Evolutionary conservation across 2,113 vertebrate species (phyloP), one percentile per base, ranked within the genome.

Genomic region (Zapus hudsonius): DNA sequence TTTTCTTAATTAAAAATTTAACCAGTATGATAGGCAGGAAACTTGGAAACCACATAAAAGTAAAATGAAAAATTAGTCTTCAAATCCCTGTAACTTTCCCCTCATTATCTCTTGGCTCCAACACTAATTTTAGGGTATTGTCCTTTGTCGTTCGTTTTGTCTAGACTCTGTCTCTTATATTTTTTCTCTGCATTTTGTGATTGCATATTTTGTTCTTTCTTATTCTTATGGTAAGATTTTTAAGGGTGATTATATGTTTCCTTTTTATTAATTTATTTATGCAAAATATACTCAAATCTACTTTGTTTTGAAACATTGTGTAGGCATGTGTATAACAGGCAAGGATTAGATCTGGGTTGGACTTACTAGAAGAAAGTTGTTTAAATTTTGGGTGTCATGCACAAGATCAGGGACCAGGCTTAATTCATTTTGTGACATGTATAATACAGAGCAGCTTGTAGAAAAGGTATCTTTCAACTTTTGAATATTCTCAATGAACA

Each of bases 1-100:
- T 94, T 94, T 90, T 95, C 74, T 90, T 93, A 78, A 90, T 73
- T 93, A 87, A 87, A 67, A 8, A 59, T 84, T 82, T 87, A 95
- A 63, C 80, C 31, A 47, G 69, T 33, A 36, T 20, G 52, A 87
- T 80, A 93, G 25, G 19, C 61, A 80, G 66, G 90, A 92, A 31
- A 31, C 69, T 92, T 94, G 90, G 27, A 92, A 94, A 90, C 19
- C 13, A 52, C 78, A 64, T 66, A 11, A 89, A 93, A 94, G 31
- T 69, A 20, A 33, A 87, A 92, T 70, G 29, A 38, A 90, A 75
- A 90, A 94, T 33, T n/a, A 87, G 73, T 72, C 23, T 31, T 86
- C 31, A 80, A 8, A 69, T 73, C 33, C 59, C 5, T 70, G 25
- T 11, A 36, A 17, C 16, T 52, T 89, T 91, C 76, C 31, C 10